phyloP scores from a whole-genome alignment of 2,113 vertebrate genomes.

The Passer montanus region DNA sequence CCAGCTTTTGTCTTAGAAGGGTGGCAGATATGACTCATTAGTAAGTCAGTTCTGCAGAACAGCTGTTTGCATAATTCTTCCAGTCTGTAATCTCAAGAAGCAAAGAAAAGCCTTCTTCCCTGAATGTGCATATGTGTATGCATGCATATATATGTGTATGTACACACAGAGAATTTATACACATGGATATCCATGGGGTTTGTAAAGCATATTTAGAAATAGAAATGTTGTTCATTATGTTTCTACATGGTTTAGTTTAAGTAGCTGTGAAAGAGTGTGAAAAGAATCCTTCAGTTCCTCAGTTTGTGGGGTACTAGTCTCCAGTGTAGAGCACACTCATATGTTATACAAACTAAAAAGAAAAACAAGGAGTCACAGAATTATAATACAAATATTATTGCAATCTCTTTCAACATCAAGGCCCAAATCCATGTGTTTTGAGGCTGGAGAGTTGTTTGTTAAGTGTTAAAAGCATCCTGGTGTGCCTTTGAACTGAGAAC shows the following conservation, averaged over 20 bases:
- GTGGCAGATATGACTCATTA: slow-evolving; percentile 37
- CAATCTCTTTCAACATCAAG: background rate
- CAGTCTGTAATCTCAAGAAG: slow-evolving; percentile 1
- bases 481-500: background rate
- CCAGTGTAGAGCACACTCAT: background rate
- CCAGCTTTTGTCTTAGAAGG: slow-evolving; percentile 35
- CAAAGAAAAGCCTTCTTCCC: background rate
- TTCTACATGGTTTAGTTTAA: background rate
- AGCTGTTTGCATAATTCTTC: slow-evolving; percentile 48
- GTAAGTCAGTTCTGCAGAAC: slow-evolving; percentile 27
- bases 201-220: background rate
- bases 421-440: background rate
- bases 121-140: background rate
- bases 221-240: background rate
- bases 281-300: background rate
- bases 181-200: background rate
- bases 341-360: background rate
- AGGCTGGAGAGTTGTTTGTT: background rate
- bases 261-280: background rate
- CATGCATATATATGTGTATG: background rate
- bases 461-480: background rate
- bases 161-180: background rate
- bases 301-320: background rate
- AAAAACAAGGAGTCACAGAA: background rate
- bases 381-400: background rate